Percentiles rank a stretch among this genome's conserved stretches.
phyloP scores from a whole-genome alignment of 2,113 vertebrate genomes.

The Malurus melanocephalus region DNA sequence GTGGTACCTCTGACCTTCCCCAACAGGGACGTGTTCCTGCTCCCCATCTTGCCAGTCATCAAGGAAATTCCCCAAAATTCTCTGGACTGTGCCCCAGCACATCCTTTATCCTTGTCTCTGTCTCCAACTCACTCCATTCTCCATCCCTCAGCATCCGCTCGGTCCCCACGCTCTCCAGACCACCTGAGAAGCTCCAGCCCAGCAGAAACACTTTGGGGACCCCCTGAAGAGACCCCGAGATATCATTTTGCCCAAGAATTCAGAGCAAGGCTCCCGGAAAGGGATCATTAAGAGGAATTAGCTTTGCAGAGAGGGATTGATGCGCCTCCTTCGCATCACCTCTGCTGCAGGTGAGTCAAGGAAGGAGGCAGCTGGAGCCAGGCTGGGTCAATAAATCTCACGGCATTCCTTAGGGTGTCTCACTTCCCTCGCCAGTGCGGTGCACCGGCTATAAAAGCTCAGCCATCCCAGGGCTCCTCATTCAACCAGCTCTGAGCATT shows the following conservation, averaged over 20 bases:
- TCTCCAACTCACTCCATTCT: background rate
- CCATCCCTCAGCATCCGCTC: background rate
- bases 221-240: background rate
- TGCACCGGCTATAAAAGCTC: background rate
- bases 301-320: background rate
- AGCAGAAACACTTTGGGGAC: rapidly evolving
- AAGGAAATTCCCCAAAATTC: background rate
- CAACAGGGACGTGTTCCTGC: rapidly evolving
- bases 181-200: background rate
- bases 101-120: background rate
- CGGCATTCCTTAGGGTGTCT: slow-evolving; percentile 45
- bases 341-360: slow-evolving; percentile 29
- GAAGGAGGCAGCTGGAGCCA: background rate
- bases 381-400: background rate
- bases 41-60: rapidly evolving
- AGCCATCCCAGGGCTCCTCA: background rate
- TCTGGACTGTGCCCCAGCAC: background rate
- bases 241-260: rapidly evolving
- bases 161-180: background rate
- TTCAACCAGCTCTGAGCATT: background rate
- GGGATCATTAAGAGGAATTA: background rate
- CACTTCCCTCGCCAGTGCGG: background rate
- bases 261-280: background rate
- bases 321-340: background rate
- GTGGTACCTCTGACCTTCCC: background rate